A percentile compares a stretch with the other conserved stretches of the same genome.
Evolutionary conservation across 2,113 vertebrate genomes (phyloP).

Genomic region (Camelus bactrianus): DNA sequence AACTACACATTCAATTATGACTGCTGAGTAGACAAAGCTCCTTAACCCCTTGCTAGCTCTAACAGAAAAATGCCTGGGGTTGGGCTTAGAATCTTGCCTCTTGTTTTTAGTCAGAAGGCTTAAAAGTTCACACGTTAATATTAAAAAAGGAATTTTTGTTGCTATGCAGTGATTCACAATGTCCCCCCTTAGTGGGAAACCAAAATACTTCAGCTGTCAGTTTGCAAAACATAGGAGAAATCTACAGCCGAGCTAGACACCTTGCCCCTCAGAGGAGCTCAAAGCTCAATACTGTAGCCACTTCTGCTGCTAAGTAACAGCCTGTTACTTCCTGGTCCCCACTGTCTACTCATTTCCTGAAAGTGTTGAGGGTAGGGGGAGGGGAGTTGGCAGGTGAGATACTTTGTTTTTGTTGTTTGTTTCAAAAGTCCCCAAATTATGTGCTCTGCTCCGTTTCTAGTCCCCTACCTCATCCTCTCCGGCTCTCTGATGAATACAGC

Average conservation of each 20-base stretch:
- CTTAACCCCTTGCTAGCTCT: constrained; percentile 53
- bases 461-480: background rate
- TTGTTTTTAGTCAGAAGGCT: constrained; percentile 21
- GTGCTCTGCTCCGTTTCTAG: background rate
- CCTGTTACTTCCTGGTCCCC: background rate
- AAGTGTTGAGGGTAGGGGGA: background rate
- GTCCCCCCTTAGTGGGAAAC: background rate
- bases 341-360: background rate
- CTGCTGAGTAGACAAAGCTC: constrained; percentile 42
- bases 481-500: background rate
- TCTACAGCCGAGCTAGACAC: background rate
- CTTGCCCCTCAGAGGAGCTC: background rate
- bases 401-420: background rate
- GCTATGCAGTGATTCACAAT: background rate
- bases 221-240: background rate
- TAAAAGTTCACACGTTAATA: constrained; percentile 41
- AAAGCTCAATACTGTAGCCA: background rate
- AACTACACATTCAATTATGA: constrained; percentile 49
- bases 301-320: constrained; percentile 28
- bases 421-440: background rate
- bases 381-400: background rate
- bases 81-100: background rate
- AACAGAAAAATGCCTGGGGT: background rate
- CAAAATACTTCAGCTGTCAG: constrained; percentile 25
- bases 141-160: background rate